Evolutionary conservation across 1,140 invertebrate species (phyloP).

Genomic region (Hylyphantes graminicola): DNA sequence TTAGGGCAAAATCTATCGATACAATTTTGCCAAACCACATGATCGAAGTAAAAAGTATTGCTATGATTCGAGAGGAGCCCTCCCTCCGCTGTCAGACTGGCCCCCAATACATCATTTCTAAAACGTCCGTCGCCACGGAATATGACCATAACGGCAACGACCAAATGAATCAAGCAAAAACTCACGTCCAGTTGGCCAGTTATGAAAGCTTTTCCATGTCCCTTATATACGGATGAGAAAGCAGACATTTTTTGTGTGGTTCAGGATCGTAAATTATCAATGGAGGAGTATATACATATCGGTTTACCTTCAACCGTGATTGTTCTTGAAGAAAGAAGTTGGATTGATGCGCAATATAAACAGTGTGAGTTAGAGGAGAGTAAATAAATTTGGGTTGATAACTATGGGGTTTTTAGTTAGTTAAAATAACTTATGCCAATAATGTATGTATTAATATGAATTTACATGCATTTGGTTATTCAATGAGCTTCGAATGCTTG

Average conservation of each 20-base stretch:
- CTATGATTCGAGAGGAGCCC: background rate
- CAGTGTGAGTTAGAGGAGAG: background rate
- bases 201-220: conserved; percentile 41
- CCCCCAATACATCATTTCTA: conserved; percentile 4
- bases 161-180: conserved; percentile 20
- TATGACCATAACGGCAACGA: conserved; percentile 30
- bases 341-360: background rate
- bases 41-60: background rate
- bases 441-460: background rate
- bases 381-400: background rate
- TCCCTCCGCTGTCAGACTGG: background rate
- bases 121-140: conserved; percentile 37
- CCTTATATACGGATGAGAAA: background rate
- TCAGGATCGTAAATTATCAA: background rate
- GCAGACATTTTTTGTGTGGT: conserved; percentile 13
- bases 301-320: conserved; percentile 2
- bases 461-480: background rate
- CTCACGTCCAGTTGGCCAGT: background rate
- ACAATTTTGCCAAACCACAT: no score
- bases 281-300: conserved; percentile 15
- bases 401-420: background rate
- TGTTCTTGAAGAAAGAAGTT: background rate
- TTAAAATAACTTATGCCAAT: background rate
- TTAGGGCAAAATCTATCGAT: no score
- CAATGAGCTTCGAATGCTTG: background rate